Evolutionary conservation across 2,888 invertebrate species (phyloP), one percentile per base, ranked within the genome.

Genomic region (Patella pellucida): DNA sequence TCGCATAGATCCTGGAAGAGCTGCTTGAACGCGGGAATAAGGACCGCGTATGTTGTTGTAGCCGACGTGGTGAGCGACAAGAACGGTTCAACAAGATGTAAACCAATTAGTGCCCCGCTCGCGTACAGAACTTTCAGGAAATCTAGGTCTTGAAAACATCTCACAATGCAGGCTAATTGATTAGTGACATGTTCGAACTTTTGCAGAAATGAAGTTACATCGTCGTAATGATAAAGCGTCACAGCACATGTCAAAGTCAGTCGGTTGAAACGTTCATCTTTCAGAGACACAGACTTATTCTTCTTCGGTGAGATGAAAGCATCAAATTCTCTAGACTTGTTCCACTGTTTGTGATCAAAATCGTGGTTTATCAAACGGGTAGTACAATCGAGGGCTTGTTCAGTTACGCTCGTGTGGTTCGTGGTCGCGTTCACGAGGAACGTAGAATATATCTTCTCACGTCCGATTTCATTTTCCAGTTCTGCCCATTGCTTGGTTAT

Each of bases 211-310:
- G 31, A 31, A 31, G 31, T 31, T 5, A 31, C 31, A 31, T 31
- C 4, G 31, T 31, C 31, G 31, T 31, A 31, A 31, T 31, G 31
- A 31, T 31, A 31, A 31, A 31, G 31, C 31, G 4, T 31, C 7
- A 31, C 4, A 31, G 5, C 31, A 31, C 31, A 31, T 31, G 31
- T 31, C 4, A 31, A 31, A 31, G 31, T 31, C 3, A 31, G 31
- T 31, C 31, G 31, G 4, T 5, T 31, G 31, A 31, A 31, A 0
- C 71, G 67, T 62, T 75, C 75, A 71, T 74, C 71, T 62, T 75
- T 75, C 7, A 75, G 52, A 19, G 50, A 62, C 11, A 71, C 75
- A n/a, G 75, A 71, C 67, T 50, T 75, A 67, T 71, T 75, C 16
- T 75, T 41, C 9, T 51, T 31, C 16, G 71, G 71, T 4, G 56